Percentiles rank a stretch among this genome's conserved stretches.
Evolutionary conservation across 1,140 invertebrate genomes (phyloP).

Genomic region (Drosophila simulans): DNA sequence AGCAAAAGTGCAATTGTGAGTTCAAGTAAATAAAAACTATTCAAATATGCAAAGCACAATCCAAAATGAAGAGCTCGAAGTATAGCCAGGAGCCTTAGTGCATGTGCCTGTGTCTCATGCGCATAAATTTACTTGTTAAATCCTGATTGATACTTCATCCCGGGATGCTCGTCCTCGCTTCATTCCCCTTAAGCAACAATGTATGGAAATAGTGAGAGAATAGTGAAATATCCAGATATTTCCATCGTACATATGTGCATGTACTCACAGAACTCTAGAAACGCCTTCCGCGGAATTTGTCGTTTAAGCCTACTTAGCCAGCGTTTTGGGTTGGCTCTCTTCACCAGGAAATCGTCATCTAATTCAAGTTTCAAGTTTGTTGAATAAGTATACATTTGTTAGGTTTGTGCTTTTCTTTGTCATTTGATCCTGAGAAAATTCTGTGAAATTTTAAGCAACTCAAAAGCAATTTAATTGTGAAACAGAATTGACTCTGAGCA

Average conservation of each 20-base stretch:
- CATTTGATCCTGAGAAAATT: too few relatives aligned
- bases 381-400: constrained; percentile 2
- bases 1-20: constrained; percentile 83
- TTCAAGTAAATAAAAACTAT: constrained; percentile 83
- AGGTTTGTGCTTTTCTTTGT: neutral
- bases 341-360: neutral
- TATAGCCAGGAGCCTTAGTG: constrained; percentile 19
- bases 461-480: too few relatives aligned
- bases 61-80: constrained; percentile 64
- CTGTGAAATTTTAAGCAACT: too few relatives aligned
- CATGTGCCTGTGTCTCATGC: constrained; percentile 51
- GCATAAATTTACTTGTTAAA: constrained; percentile 81
- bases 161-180: constrained; percentile 27
- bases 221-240: constrained; percentile 22
- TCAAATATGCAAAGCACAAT: constrained; percentile 82
- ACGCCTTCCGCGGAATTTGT: constrained; percentile 4
- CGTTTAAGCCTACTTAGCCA: constrained; percentile 11
- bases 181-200: constrained; percentile 27
- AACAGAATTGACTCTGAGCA: too few relatives aligned
- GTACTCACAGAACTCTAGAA: constrained; percentile 18
- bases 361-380: neutral
- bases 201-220: neutral
- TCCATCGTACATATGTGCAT: constrained; percentile 22
- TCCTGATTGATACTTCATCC: constrained; percentile 77
- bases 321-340: constrained; percentile 5